Base-by-base conservation (phyloP, 2,113 vertebrate species). In the Scatophagus argus region DNA sequence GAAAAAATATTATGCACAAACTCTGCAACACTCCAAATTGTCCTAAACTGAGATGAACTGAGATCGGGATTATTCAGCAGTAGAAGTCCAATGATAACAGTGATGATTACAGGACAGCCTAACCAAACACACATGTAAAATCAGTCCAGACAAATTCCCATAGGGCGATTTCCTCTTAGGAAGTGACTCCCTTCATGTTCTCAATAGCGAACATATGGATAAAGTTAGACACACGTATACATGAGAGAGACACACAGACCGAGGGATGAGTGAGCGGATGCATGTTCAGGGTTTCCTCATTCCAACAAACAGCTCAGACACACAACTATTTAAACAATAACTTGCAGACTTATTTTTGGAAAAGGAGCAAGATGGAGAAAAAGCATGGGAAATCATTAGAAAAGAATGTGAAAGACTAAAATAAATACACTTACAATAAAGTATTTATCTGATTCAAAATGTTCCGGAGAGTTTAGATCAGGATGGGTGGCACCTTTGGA, bases 81-180 rank as follows among this genome's bases (percentile, higher is more conserved):
- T 77, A 31, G 61, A 74, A 68, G 58, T 64, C 70, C 4, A 14
- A 41, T 84, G 84, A 85, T 88, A 81, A 73, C 44, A 81, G 55
- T 55, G 5, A 49, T 79, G 77, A 85, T 87, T 87, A 87, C 83
- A 77, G 70, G 47, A 71, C 43, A n/a, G 52, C 62, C 38, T 87
- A 92, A 88, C 80, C 79, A 90, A 65, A 86, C 66, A 52, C 89
- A 88, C 87, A 78, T 90, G 91, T 68, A 51, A 51, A 83, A 75
- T 54, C 81, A 51, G 23, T 58, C 56, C 67, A 77, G 83, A 83
- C 60, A 61, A 79, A 80, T 44, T 89, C 83, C 76, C 79, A 82
- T 27, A 51, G 32, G 64, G 85, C 3, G 41, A 47, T 59, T 85
- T 88, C 70, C 77, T 91, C 78, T 61, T n/a, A 43, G 76, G 75